Evolutionary conservation across 2,888 invertebrate genomes (phyloP).

Genomic region (Ariolimax columbianus): DNA sequence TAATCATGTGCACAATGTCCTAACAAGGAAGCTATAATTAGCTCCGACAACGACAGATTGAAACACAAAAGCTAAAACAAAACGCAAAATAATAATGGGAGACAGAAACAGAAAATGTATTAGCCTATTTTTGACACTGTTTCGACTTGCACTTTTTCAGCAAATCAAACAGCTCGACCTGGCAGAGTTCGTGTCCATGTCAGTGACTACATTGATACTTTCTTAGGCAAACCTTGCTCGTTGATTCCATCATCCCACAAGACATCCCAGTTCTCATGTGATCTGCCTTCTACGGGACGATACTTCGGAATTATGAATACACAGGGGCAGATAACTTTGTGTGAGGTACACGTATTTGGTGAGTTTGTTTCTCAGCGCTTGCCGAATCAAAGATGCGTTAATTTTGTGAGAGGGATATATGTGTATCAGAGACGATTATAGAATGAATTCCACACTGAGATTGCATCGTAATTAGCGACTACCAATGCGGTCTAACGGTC

Average conservation of each 20-base stretch:
- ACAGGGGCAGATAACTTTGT: slow-evolving; percentile 52
- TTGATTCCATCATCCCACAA: slow-evolving; percentile 36
- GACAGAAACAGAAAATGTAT: background rate
- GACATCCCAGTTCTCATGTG: slow-evolving; percentile 30
- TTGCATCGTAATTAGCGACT: too few relatives aligned
- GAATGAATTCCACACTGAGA: too few relatives aligned
- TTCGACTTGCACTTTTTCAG: background rate
- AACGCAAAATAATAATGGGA: too few relatives aligned
- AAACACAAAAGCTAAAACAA: background rate
- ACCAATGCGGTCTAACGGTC: too few relatives aligned
- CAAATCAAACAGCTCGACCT: slow-evolving; percentile 38
- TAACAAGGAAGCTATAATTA: background rate
- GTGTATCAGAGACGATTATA: too few relatives aligned
- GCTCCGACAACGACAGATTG: background rate
- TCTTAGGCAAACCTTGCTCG: slow-evolving; percentile 45
- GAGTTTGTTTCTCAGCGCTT: background rate
- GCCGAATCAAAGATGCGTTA: too few relatives aligned
- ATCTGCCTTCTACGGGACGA: slow-evolving; percentile 36
- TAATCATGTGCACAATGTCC: background rate
- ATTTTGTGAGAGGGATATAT: too few relatives aligned
- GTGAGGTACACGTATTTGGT: slow-evolving; percentile 59
- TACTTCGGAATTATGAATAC: slow-evolving; percentile 47
- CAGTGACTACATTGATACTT: slow-evolving; percentile 47
- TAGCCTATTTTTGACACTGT: background rate
- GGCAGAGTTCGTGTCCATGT: slow-evolving; percentile 43